Base-by-base conservation (phyloP, 2,797 vertebrate genomes). In the Jordanella pulchra region DNA sequence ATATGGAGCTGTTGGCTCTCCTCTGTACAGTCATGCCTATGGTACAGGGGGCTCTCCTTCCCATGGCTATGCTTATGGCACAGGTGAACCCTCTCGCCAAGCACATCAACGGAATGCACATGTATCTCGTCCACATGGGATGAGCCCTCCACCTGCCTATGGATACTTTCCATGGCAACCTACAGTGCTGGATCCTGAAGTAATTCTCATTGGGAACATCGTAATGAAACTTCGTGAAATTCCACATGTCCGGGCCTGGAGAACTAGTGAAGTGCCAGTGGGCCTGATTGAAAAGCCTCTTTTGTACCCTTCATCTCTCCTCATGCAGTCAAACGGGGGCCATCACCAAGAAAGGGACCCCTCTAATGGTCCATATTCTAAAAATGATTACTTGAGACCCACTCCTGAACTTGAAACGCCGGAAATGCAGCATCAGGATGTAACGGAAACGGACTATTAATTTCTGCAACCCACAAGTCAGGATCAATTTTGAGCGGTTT, bases 191-290 rank as follows among this genome's bases (percentile, higher is more conserved):
- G 67, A 69, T 23, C 51, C 67, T 55, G 53, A 69, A 45, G 5
- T 23, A 1, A 7, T 69, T 11, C 25, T 45, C 4, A 69, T 45
- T 13, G 54, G 68, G 13, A 70, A 60, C 23, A 35, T 18, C 28
- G n/a, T 70, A 15, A 47, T 48, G 21, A 61, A 13, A 35, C 3
- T 60, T 61, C 55, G 9, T 25, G 28, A 48, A 48, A 70, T 61
- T 44, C 68, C 68, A 25, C 55, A 48, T 47, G 44, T 27, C 25
- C 42, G 32, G 44, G 3, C 44, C 21, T 70, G 68, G 68, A 48
- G 42, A 21, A 32, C 42, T 6, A 32, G 13, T n/a, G 18, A 60
- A 17, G 28, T 48, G 21, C 44, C 68, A 11, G 1, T 25, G 28
- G 42, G 21, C 25, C 21, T 13, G 44, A 14, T 3, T 14, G 13